Conservation (phyloP, 2,888 invertebrate species). For the Limnephilus rhombicus region DNA sequence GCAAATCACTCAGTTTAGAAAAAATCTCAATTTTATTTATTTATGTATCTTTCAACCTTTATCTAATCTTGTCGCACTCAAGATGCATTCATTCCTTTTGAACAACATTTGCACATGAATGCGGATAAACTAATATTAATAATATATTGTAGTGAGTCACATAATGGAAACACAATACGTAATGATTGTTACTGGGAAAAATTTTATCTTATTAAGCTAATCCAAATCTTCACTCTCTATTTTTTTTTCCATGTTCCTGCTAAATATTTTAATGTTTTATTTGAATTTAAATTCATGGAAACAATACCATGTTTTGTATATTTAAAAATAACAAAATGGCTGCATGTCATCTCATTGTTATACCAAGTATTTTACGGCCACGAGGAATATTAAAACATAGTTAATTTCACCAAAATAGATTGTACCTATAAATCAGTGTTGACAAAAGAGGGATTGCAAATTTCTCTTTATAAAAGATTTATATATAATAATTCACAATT, state of each 20-base stretch:
- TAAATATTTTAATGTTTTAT: not conserved
- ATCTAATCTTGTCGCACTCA: not conserved
- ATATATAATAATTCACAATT: too few species aligned
- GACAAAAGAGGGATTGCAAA: not conserved
- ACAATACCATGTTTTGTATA: not conserved
- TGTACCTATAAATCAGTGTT: not conserved
- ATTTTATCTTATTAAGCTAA: not conserved
- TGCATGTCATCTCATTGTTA: not conserved
- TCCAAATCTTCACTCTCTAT: not conserved
- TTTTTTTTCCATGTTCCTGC: too few species aligned
- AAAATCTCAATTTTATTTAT: slow-evolving; percentile 44
- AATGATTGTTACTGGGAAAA: not conserved
- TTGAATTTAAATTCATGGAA: not conserved
- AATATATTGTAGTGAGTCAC: not conserved
- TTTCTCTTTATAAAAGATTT: not conserved
- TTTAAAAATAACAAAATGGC: not conserved
- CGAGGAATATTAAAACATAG: not conserved
- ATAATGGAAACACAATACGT: not conserved
- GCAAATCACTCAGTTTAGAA: slow-evolving; percentile 48
- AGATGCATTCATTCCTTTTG: not conserved
- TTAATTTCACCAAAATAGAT: not conserved
- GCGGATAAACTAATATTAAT: not conserved
- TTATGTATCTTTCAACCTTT: not conserved
- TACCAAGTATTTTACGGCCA: not conserved
- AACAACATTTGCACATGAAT: not conserved